Evolutionary conservation across 2,888 invertebrate species (phyloP), one percentile per base, ranked within the genome.

Genomic region (Lasius platythorax): DNA sequence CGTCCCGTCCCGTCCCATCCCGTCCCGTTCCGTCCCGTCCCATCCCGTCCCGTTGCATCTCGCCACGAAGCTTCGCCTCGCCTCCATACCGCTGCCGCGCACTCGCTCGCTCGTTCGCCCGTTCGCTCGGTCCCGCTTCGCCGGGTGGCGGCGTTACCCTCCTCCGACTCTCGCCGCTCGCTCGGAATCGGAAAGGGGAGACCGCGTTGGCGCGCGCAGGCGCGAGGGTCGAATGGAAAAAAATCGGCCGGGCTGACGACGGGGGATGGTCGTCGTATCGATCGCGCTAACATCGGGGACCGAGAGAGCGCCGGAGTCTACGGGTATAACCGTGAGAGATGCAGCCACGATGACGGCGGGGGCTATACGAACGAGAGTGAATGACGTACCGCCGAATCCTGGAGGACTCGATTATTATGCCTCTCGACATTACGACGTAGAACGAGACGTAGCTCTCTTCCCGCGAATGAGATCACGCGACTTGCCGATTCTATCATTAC

Each of bases 231-330:
- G 92, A 91, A 92, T 88, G 91, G 92, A 96, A 96, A 96, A 96
- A 96, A 96, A 96, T 96, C 96, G 96, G 96, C 95, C 95, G 95
- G 95, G 95, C 95, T 95, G 79, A 95, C 66, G 79, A 70, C 56
- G 70, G 88, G 85, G 53, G 83, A 84, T 78, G 93, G 90, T 91
- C 92, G 91, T 90, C 92, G 93, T 94, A 94, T 94, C 94, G 94
- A 94, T 94, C 94, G 92, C 89, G 89, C 91, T 85, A 92, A 92
- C 94, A 92, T 92, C 91, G 85, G 86, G 68, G 28, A 75, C 82
- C 82, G 91, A 91, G 92, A 91, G 91, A 91, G 95, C 95, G 72
- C 53, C 53, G 86, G 95, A 95, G 95, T 94, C 95, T 95, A 95
- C 94, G 95, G 95, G 95, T 95, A 95, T 95, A 87, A 83, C 89